Conservation (phyloP, 1,140 invertebrate genomes). For the Heliconius hewitsoni region DNA sequence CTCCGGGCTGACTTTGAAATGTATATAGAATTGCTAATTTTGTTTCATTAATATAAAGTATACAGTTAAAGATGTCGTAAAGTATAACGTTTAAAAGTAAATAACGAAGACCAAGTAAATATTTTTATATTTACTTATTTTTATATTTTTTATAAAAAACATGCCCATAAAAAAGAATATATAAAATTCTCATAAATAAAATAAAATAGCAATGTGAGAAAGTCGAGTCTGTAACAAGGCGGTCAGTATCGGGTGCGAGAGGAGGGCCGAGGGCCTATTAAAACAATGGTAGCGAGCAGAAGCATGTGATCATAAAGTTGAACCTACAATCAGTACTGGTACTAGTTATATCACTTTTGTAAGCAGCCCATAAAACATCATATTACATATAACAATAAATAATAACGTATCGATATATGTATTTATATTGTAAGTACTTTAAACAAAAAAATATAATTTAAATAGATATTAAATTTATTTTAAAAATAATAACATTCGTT, state of each 20-base stretch:
- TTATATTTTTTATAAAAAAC: neutral
- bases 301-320: constrained; percentile 73
- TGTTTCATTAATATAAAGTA: neutral
- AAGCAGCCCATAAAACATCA: neutral
- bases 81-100: neutral
- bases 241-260: constrained; percentile 49
- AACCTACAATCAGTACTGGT: constrained; percentile 65
- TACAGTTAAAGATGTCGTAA: neutral
- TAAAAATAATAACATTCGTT: neutral
- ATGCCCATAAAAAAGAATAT: no score
- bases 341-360: constrained; percentile 27
- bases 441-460: neutral
- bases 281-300: constrained; percentile 72
- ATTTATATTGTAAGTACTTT: neutral
- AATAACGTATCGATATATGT: neutral
- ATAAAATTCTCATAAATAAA: neutral
- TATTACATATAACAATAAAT: neutral
- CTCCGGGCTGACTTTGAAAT: constrained; percentile 35
- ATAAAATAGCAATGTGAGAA: neutral
- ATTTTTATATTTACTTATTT: neutral
- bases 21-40: constrained; percentile 29
- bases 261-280: constrained; percentile 58
- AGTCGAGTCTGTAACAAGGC: constrained; percentile 60
- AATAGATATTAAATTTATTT: neutral
- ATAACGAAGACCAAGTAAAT: neutral